Evolutionary conservation across 2,888 invertebrate genomes (phyloP), one percentile per base, ranked within the genome.

Genomic region (Minunthozetes semirufus): DNA sequence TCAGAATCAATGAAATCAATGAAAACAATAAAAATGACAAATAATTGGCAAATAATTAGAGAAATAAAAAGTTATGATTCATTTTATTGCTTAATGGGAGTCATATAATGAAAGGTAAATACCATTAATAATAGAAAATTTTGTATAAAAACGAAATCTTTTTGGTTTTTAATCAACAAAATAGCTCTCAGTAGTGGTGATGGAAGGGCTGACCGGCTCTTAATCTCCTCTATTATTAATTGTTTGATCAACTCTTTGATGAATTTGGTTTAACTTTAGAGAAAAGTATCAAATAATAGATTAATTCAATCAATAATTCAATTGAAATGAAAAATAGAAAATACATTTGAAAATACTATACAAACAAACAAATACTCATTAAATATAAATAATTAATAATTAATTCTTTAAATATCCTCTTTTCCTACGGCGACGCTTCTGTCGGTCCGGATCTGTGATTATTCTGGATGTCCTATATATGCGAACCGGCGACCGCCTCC

Each of bases 1-100:
- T 42, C 11, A 9, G 42, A 42, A n/a, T 13, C 11, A 42, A 42
- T 42, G 13, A 11, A 42, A 33, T 33, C 33, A 8, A 33, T 8
- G 8, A 33, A 33, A 33, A 33, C 33, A 33, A 33, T 33, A 33
- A 33, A 33, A 33, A 33, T 33, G 33, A 33, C 33, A 3, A 42
- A 42, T 9, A 42, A 13, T 42, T 13, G 13, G 42, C 11, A 1
- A 42, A 42, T n/a, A 42, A 13, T 42, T 42, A 42, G 42, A 42
- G n/a, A 42, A 42, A 29, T 61, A 61, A 61, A 61, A 61, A 61
- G 61, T 66, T 66, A 66, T 66, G 63, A 66, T 66, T 66, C 63
- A 38, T 66, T 66, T 61, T 66, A 66, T 33, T 66, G 63, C 38
- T 22, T 33, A 29, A 66, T 22, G 22, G 5, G 22, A 53, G n/a